Percentiles rank a stretch among this genome's conserved stretches.
These are phyloP conservation scores for Phrynocephalus versicolor DNA, from an alignment of 2,113 vertebrate species.

Conservation along the genomic window DNA sequence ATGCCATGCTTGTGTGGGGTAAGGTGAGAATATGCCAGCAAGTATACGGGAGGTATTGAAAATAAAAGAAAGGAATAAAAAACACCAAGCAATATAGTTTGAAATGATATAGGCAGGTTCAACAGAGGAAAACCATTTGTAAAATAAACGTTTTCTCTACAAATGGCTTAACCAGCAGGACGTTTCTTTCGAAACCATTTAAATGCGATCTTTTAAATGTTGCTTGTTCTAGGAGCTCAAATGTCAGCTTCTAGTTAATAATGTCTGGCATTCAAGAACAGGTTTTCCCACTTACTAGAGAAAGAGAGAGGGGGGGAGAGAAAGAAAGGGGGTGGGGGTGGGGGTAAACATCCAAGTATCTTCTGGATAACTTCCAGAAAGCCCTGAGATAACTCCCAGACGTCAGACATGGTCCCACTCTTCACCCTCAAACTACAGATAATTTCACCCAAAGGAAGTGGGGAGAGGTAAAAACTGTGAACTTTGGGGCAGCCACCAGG, in stretches of 20 bases:
- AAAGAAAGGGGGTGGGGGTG: neutral
- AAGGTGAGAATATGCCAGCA: constrained; percentile 7
- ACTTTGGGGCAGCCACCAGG: no score
- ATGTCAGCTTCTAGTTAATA: constrained; percentile 52
- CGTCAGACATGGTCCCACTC: constrained; percentile 26
- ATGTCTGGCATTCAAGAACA: constrained; percentile 43
- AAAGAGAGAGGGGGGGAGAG: neutral
- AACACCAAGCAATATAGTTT: neutral
- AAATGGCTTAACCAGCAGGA: constrained; percentile 41
- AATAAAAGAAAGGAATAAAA: constrained; percentile 28
- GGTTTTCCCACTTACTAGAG: constrained; percentile 58
- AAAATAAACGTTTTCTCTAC: constrained; percentile 36
- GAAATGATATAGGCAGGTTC: constrained; percentile 15
- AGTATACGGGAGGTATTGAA: neutral
- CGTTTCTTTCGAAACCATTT: constrained; percentile 47
- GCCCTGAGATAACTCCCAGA: constrained; percentile 51
- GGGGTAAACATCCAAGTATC: constrained; percentile 40
- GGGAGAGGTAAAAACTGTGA: constrained; percentile 29
- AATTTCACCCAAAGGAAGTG: constrained; percentile 50
- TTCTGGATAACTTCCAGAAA: constrained; percentile 54
- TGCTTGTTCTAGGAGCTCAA: constrained; percentile 44
- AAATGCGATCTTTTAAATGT: constrained; percentile 40
- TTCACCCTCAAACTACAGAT: constrained; percentile 36
- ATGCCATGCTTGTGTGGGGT: neutral
- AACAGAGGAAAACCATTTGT: neutral